A percentile compares a stretch with the other conserved stretches of the same genome.
Evolutionary conservation across 2,113 vertebrate genomes (phyloP).

Genomic region (Halcyon senegalensis): DNA sequence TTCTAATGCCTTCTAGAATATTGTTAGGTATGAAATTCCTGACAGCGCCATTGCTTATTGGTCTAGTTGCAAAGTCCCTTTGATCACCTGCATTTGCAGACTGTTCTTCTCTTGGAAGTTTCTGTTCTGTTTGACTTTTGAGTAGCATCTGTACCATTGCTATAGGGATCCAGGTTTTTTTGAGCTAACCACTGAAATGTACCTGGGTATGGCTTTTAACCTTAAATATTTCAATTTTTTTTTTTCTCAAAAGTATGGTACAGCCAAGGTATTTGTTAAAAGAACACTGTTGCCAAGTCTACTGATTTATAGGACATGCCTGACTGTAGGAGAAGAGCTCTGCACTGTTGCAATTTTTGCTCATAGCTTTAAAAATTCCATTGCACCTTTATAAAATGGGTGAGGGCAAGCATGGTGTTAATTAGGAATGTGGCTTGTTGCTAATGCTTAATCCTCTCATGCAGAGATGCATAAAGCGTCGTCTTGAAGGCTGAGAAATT

Average conservation of each 20-base stretch:
- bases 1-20: not conserved
- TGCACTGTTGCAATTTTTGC: not conserved
- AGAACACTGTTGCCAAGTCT: not conserved
- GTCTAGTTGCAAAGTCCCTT: slow-evolving; percentile 27
- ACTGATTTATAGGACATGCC: not conserved
- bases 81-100: slow-evolving; percentile 33
- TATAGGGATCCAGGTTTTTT: not conserved
- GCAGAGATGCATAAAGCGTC: not conserved
- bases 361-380: not conserved
- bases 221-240: not conserved
- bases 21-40: slow-evolving; percentile 26
- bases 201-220: not conserved
- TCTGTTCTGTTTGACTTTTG: not conserved
- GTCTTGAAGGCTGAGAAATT: not conserved
- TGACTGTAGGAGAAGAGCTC: not conserved
- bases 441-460: not conserved
- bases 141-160: not conserved
- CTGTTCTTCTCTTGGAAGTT: not conserved
- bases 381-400: not conserved
- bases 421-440: not conserved
- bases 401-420: not conserved
- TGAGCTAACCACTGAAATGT: not conserved
- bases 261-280: not conserved
- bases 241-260: not conserved
- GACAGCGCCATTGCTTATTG: not conserved